Base-by-base conservation (phyloP, 2,113 vertebrate genomes). In the Perccottus glenii region DNA sequence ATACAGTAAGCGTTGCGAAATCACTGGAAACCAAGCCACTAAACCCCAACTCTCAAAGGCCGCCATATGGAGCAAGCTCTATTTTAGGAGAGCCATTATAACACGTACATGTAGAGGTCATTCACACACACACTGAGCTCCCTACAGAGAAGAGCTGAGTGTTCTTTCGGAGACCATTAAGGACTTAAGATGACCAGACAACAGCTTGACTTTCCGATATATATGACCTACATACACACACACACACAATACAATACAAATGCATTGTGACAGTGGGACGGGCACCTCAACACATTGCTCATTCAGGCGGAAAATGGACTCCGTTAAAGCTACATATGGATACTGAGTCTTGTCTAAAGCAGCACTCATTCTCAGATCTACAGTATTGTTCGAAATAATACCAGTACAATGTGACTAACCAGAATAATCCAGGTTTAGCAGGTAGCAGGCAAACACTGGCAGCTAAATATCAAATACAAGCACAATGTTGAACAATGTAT, bases 191-290 rank as follows among this genome's bases (percentile, higher is more conserved):
- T 38, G 52, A 8, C 52, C 19, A 6, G 52, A 55, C 51, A 14
- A 53, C 51, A 53, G 27, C 44, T 53, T 53, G 32, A 53, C 12
- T 55, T 36, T 55, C 52, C 36, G 11, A 55, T 55, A 33, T 55
- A 6, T 55, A 27, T 27, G 33, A 55, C 51, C 51, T 36, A 36
- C 51, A 55, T 36, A 55, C 11, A 36, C 52, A 55, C 12, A 55
- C 11, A 36, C 52, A 55, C 12, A 55, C 52, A 36, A 15, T n/a
- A 35, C 50, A 35, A 33, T 52, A 19, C 50, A 35, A 33, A 52
- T 33, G 50, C 52, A 32, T 32, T 4, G 50, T 27, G 52, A 55
- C 52, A 15, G 33, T 40, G 38, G 38, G 8, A 5, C 33, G 0
- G 19, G 6, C 50, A 52, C 11, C 10, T 35, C 5, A 35, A 52